Evolutionary conservation across 2,888 invertebrate species (phyloP).

Genomic region (Hedychridium roseum): DNA sequence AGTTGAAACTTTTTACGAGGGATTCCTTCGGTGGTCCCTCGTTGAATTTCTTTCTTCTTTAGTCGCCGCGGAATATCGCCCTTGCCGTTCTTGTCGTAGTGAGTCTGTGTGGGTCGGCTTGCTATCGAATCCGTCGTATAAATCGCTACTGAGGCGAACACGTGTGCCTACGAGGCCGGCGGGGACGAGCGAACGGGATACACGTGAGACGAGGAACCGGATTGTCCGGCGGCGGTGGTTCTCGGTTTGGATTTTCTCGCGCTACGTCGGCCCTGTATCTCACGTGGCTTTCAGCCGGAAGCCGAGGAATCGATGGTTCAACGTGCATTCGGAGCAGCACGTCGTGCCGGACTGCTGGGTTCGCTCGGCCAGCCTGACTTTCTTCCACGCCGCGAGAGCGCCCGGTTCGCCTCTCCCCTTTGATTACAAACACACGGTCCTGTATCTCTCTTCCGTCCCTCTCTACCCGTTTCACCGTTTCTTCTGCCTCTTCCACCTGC

Average conservation of each 20-base stretch:
- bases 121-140: too few relatives aligned
- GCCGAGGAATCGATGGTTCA: slow-evolving; percentile 28
- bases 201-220: too few relatives aligned
- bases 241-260: background rate
- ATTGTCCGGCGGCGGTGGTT: background rate
- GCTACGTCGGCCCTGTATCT: background rate
- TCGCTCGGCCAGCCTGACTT: slow-evolving; percentile 38
- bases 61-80: too few relatives aligned
- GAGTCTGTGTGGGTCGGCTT: too few relatives aligned
- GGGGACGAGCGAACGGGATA: background rate
- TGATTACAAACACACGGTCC: slow-evolving; percentile 50
- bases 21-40: too few relatives aligned
- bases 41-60: too few relatives aligned
- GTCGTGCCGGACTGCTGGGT: slow-evolving; percentile 49
- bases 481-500: slow-evolving; percentile 1
- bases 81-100: too few relatives aligned
- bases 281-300: slow-evolving; percentile 1
- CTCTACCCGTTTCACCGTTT: slow-evolving; percentile 2
- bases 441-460: slow-evolving; percentile 12
- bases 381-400: slow-evolving; percentile 43
- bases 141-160: too few relatives aligned
- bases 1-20: too few relatives aligned
- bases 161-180: background rate
- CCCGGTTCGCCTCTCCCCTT: slow-evolving; percentile 47
- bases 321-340: slow-evolving; percentile 54